Evolutionary conservation across 2,888 invertebrate genomes (phyloP).

Genomic region (Apotomis betuletana): DNA sequence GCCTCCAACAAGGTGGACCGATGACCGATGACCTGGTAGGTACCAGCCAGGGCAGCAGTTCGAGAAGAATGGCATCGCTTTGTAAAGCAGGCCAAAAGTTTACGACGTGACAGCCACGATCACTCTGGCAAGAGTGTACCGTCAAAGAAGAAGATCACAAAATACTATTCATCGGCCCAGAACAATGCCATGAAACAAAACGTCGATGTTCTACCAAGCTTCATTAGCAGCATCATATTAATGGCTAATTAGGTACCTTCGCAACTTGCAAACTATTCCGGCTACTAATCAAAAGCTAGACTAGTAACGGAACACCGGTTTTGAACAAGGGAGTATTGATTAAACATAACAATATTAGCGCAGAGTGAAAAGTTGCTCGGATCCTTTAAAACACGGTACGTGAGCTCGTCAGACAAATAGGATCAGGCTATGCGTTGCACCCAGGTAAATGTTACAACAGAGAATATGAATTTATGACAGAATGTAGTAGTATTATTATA

Average conservation of each 20-base stretch:
- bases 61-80: too few relatives aligned
- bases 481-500: too few relatives aligned
- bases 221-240: neutral
- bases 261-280: conserved; percentile 17
- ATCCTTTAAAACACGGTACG: conserved; percentile 48
- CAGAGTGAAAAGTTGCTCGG: conserved; percentile 59
- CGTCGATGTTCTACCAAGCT: neutral
- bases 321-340: conserved; percentile 52
- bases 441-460: conserved; percentile 53
- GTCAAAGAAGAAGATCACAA: too few relatives aligned
- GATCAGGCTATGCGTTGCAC: conserved; percentile 57
- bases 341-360: conserved; percentile 55
- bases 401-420: conserved; percentile 64
- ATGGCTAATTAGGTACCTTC: neutral
- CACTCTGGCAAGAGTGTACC: too few relatives aligned
- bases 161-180: too few relatives aligned
- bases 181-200: too few relatives aligned
- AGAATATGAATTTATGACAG: neutral
- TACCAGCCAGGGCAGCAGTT: too few relatives aligned
- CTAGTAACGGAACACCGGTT: conserved; percentile 45
- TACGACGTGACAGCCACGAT: too few relatives aligned
- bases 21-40: too few relatives aligned
- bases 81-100: too few relatives aligned
- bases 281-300: conserved; percentile 28
- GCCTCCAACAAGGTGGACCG: too few relatives aligned